Percentiles rank a stretch among this genome's conserved stretches.
These are phyloP conservation scores for Actenoides lindsayi DNA, from an alignment of 2,113 vertebrate genomes.

Conservation along the genomic window DNA sequence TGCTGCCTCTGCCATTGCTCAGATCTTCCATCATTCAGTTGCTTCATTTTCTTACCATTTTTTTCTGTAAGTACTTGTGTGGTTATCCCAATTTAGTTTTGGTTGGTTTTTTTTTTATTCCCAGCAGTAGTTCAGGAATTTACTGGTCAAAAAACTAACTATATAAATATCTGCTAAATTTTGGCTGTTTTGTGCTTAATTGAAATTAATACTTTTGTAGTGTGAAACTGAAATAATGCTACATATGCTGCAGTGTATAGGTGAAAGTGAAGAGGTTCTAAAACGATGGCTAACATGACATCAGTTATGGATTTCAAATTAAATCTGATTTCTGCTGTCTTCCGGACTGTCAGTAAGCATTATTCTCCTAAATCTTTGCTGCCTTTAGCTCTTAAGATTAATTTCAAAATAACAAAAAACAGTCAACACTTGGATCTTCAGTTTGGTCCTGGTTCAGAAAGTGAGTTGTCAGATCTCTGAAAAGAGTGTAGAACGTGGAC, in stretches of 20 bases:
- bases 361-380: not conserved
- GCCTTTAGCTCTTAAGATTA: not conserved
- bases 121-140: not conserved
- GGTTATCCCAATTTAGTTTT: not conserved
- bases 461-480: not conserved
- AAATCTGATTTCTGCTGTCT: not conserved
- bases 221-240: not conserved
- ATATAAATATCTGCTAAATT: not conserved
- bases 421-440: not conserved
- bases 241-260: not conserved
- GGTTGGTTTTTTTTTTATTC: not conserved
- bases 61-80: not conserved
- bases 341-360: not conserved
- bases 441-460: not conserved
- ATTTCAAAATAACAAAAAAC: not conserved
- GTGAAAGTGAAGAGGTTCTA: not conserved
- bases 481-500: not conserved
- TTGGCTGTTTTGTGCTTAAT: not conserved
- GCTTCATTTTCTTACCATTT: conserved; percentile 1
- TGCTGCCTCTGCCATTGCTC: not conserved
- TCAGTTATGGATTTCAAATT: not conserved
- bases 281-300: not conserved
- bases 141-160: not conserved
- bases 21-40: not conserved
- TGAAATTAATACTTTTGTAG: not conserved